phyloP scores from a whole-genome alignment of 2,888 invertebrate species.

The Melinopterus prodromus region DNA sequence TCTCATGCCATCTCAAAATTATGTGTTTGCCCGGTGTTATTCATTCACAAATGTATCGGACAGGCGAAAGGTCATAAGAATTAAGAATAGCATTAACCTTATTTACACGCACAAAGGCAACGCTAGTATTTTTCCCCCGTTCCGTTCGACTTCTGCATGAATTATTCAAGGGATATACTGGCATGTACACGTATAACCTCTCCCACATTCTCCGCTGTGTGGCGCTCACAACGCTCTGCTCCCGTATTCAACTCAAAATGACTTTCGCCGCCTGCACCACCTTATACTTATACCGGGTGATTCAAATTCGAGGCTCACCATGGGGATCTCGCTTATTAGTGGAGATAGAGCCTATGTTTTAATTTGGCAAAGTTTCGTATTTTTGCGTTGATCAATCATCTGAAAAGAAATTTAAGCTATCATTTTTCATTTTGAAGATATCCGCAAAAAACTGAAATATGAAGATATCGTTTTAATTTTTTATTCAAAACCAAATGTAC shows the following conservation, averaged over 20 bases:
- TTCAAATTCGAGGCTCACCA: too few relatives aligned
- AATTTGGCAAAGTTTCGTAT: too few relatives aligned
- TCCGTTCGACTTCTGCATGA: not conserved
- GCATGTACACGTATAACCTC: not conserved
- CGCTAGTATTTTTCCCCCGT: not conserved
- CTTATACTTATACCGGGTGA: too few relatives aligned
- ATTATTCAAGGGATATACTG: not conserved
- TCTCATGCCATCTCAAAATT: not conserved
- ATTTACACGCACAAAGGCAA: not conserved
- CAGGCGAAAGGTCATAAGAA: not conserved
- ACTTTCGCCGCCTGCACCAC: not conserved
- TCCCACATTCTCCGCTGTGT: not conserved
- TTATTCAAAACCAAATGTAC: too few relatives aligned
- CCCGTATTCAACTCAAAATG: not conserved
- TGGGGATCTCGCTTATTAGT: too few relatives aligned
- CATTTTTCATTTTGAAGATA: too few relatives aligned
- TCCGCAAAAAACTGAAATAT: too few relatives aligned
- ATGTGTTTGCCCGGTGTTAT: not conserved
- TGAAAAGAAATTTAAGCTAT: too few relatives aligned
- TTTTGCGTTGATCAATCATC: too few relatives aligned
- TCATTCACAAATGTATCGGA: not conserved
- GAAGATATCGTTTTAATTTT: too few relatives aligned
- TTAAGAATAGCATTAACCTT: not conserved
- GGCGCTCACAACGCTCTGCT: not conserved
- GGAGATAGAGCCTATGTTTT: too few relatives aligned